A percentile compares a stretch with the other conserved stretches of the same genome.
Conservation (phyloP, 2,113 vertebrate genomes). For the Dermatemys mawii region DNA sequence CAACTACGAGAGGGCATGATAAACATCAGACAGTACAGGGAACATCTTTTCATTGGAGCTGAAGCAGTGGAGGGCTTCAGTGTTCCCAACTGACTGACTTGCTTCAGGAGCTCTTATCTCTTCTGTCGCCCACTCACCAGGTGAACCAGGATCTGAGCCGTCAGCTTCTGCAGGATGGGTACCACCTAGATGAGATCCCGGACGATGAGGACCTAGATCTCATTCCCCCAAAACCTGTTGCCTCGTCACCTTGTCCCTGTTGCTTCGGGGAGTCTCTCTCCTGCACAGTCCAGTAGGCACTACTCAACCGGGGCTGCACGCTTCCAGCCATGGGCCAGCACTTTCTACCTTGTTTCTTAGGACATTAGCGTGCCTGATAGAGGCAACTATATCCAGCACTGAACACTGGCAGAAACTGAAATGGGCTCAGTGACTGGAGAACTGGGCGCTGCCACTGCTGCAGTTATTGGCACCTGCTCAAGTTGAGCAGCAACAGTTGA, state of each 20-base stretch:
- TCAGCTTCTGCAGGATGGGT: constrained; percentile 94
- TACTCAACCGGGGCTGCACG: neutral
- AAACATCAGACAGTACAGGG: neutral
- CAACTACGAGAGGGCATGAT: neutral
- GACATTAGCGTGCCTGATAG: neutral
- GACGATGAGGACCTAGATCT: constrained; percentile 97
- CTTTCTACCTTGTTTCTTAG: neutral
- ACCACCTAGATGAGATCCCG: constrained; percentile 94
- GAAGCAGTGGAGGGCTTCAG: neutral
- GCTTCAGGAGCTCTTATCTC: neutral
- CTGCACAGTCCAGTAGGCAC: constrained; percentile 87
- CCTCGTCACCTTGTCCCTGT: constrained; percentile 86
- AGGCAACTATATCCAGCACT: accelerated
- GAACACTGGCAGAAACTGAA: neutral
- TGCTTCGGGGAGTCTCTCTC: constrained; percentile 81
- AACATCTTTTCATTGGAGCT: neutral
- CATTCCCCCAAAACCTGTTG: constrained; percentile 92
- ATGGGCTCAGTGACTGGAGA: accelerated
- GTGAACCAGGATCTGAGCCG: constrained; percentile 93
- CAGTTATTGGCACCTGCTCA: accelerated
- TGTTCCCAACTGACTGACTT: neutral
- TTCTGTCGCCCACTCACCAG: constrained; percentile 70
- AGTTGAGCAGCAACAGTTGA: neutral
- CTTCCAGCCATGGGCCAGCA: constrained; percentile 17
- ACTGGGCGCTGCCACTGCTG: neutral